phyloP scores from a whole-genome alignment of 2,797 vertebrate species.

The Momotus momota region DNA sequence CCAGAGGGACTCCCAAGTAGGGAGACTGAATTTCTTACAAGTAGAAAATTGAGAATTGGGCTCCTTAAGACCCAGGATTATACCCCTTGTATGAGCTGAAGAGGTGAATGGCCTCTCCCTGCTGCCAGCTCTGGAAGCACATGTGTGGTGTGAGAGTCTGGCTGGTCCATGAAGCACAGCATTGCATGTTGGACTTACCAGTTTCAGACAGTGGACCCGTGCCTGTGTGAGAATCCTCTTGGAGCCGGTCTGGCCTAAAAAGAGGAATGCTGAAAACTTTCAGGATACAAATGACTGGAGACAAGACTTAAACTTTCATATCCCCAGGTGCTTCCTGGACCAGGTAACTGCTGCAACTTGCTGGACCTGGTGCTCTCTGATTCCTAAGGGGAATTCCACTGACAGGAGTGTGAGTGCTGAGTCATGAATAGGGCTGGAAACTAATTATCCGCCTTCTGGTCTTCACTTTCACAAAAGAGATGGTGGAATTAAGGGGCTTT shows the following conservation, averaged over 20 bases:
- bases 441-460: background rate
- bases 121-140: background rate
- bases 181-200: rapidly evolving
- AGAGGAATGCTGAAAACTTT: background rate
- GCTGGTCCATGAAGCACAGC: background rate
- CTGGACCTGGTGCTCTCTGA: background rate
- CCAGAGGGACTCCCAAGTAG: background rate
- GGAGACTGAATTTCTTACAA: background rate
- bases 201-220: background rate
- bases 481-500: background rate
- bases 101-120: background rate
- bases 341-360: background rate
- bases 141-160: background rate
- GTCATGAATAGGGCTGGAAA: background rate
- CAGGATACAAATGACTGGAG: background rate
- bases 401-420: background rate
- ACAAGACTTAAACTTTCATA: background rate
- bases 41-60: background rate
- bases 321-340: background rate
- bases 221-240: background rate
- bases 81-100: background rate
- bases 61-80: background rate
- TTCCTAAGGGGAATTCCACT: background rate
- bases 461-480: background rate
- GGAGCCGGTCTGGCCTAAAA: background rate